phyloP scores from a whole-genome alignment of 2,888 invertebrate species.

The Neria commutata region DNA sequence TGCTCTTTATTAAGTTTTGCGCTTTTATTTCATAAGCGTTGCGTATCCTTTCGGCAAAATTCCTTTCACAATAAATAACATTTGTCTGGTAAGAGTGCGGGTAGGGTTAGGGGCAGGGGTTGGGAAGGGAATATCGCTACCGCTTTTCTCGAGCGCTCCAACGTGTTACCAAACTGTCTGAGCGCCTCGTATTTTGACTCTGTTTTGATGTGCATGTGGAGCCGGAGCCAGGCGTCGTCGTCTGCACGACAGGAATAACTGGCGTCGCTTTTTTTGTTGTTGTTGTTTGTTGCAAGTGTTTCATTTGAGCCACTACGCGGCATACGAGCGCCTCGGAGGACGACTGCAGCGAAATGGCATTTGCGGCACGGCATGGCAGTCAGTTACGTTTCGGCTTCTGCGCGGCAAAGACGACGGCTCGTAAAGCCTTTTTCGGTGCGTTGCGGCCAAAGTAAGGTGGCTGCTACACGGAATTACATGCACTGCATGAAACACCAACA shows the following conservation, averaged over 20 bases:
- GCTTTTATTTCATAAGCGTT: too few species aligned
- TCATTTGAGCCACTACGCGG: constrained; percentile 2
- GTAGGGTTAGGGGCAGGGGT: too few species aligned
- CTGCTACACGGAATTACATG: too few species aligned
- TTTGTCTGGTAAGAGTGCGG: too few species aligned
- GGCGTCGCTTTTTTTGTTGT: not conserved
- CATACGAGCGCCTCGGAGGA: constrained; percentile 26
- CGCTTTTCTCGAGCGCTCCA: not conserved
- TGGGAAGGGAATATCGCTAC: too few species aligned
- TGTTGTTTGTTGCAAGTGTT: not conserved
- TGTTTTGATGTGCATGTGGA: not conserved
- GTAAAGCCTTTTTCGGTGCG: too few species aligned
- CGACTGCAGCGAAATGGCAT: too few species aligned
- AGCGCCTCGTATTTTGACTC: not conserved
- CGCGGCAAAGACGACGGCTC: constrained; percentile 42
- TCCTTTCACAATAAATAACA: too few species aligned
- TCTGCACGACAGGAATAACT: constrained; percentile 17
- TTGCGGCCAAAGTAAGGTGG: constrained; percentile 19
- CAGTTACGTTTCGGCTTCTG: constrained; percentile 49
- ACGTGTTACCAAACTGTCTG: not conserved
- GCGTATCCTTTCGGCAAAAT: too few species aligned
- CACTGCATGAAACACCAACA: too few species aligned
- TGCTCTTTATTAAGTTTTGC: not conserved
- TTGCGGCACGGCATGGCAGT: constrained; percentile 1
- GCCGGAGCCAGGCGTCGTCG: constrained; percentile 20